Evolutionary conservation across 2,888 invertebrate genomes (phyloP), one percentile per base, ranked within the genome.

Genomic region (Ptycholaimellus sp.): DNA sequence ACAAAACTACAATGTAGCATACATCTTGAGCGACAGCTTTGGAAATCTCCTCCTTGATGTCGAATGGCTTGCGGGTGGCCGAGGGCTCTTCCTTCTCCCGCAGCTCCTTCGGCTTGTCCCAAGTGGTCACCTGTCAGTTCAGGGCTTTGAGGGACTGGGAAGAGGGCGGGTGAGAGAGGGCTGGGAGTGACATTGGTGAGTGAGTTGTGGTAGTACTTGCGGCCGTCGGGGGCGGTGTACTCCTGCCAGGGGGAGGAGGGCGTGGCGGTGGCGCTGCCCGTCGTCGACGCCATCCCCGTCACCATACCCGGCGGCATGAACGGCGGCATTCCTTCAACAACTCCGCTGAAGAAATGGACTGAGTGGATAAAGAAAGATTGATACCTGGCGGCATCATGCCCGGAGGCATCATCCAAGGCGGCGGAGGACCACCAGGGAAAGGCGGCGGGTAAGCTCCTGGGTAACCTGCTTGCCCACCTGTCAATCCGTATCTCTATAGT

Each of bases 41-140:
- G n/a, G n/a, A n/a, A n/a, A n/a, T n/a, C n/a, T n/a, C n/a, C n/a
- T n/a, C n/a, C n/a, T n/a, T n/a, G n/a, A n/a, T n/a, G n/a, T n/a
- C n/a, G n/a, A n/a, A n/a, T n/a, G n/a, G n/a, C n/a, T n/a, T n/a
- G n/a, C n/a, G n/a, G n/a, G n/a, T n/a, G n/a, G n/a, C n/a, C n/a
- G n/a, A n/a, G n/a, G n/a, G n/a, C n/a, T 78, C 73, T 64, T 87
- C 83, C 42, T 82, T 68, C 54, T 90, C 82, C 46, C 72, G 71
- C 34, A 93, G 60, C 1, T 76, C 73, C 54, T 77, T 74, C 0
- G 96, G 96, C 53, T 87, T 90, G 54, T 85, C 85, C 93, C 93
- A 99, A 0, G 83, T 80, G 41, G 83, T 82, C 61, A 85, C 79
- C 40, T 74, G 74, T n/a, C n/a, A n/a, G n/a, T n/a, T n/a, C n/a